Evolutionary conservation across 2,888 invertebrate species (phyloP), one percentile per base, ranked within the genome.

Genomic region (Epinotia demarniana): DNA sequence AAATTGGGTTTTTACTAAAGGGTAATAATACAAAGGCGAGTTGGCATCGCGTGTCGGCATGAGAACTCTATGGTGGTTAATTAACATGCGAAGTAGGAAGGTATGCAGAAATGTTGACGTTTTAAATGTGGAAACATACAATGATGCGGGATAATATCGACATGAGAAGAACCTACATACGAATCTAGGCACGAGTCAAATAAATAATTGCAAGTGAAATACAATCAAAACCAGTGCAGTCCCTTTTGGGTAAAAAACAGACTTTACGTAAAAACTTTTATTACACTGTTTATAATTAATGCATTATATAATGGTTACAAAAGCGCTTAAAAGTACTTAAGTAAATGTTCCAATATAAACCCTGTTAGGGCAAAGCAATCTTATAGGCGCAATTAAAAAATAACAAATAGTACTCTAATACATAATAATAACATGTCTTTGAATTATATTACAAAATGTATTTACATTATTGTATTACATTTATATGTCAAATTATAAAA

Each of bases 21-120:
- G 68, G 61, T 67, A 60, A 62, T 71, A 53, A 55, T 58, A 62
- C 43, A 19, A 61, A 61, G 49, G 73, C 58, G 58, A 46, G 58
- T 27, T 49, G 57, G 49, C 49, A 23, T 75, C 27, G 75, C 75
- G 75, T 75, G 75, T 16, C 60, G 58, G 61, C 75, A 75, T 66
- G 75, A 60, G 73, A 75, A 70, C 57, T 66, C 58, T 64, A 53
- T 53, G 73, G 73, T 62, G 70, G 53, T 39, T 70, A 71, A 75
- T 75, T 64, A 75, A 75, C 70, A 75, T 75, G 75, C 75, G 64
- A 75, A n/a, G 60, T 33, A 58, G 43, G 55, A 63, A 12, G 67
- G 55, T 73, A 64, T 75, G 70, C 64, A 64, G 57, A 57, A 64
- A 23, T 69, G 69, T 18, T 39, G 33, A 69, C 62, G 19, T 64